Conservation (phyloP, 2,113 vertebrate genomes). For the Anolis carolinensis region DNA sequence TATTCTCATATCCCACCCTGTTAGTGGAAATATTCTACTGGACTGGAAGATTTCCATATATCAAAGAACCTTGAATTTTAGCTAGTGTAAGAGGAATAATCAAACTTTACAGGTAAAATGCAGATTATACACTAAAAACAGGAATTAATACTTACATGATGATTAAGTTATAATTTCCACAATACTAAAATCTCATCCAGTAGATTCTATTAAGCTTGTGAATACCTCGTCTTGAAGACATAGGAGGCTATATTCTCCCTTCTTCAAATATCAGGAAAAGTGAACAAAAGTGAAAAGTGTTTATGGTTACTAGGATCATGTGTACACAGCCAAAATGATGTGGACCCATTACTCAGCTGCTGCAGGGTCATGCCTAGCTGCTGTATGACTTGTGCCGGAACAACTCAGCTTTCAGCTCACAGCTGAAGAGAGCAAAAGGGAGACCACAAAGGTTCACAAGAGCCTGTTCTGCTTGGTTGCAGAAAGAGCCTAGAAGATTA, state of each 20-base stretch:
- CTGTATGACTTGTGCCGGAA: no score
- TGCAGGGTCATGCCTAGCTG: no score
- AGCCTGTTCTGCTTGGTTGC: no score
- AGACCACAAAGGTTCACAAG: no score
- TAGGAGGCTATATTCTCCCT: background rate
- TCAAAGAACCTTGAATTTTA: background rate
- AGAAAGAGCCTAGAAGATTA: no score
- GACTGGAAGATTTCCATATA: background rate
- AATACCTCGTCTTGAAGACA: background rate
- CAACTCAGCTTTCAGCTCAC: no score
- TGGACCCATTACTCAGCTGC: no score
- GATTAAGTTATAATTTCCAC: slow-evolving; percentile 20
- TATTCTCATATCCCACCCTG: background rate
- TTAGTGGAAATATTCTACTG: background rate
- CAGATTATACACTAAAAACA: slow-evolving; percentile 21
- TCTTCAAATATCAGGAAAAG: background rate
- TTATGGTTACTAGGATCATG: no score
- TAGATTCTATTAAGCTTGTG: slow-evolving; percentile 27
- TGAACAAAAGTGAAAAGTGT: no score
- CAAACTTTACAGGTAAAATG: slow-evolving; percentile 6
- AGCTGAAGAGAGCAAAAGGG: no score
- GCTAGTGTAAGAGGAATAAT: background rate
- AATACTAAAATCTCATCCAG: background rate
- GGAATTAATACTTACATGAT: background rate
- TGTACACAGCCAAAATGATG: no score